Evolutionary conservation across 2,888 invertebrate genomes (phyloP), one percentile per base, ranked within the genome.

Genomic region (Helobdella robusta): DNA sequence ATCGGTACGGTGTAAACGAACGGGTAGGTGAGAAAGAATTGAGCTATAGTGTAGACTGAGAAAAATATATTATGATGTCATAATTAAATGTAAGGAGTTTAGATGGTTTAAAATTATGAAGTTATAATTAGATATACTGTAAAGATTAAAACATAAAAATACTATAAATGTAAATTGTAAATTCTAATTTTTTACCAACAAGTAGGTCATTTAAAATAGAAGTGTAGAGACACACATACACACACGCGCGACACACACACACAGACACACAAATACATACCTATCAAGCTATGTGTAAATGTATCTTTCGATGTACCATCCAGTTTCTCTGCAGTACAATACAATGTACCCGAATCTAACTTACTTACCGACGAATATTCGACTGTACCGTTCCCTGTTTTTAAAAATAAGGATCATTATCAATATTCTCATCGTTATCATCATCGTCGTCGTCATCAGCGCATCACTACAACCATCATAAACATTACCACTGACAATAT

Each of bases 381-480:
- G 35, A 65, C n/a, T 2, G 59, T 65, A 0, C 65, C 65, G n/a
- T 65, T 60, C n/a, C 65, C 65, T 52, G 52, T 28, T 15, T 54
- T 64, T 35, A 11, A 40, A 40, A 40, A 40, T 40, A 11, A n/a
- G 44, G 11, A 20, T 8, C 23, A 50, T 18, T 50, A 50, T 8
- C 23, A 50, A 20, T 20, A 50, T 50, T 20, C 6, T 50, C 20
- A 20, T 50, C 20, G 20, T 50, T 20, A 40, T 40, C 40, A 15
- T 40, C 40, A 40, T 40, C 40, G 40, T 40, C 40, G 11, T 40
- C 40, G 40, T 40, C 40, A 15, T 40, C 40, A 40, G 11, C 15
- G 40, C 40, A 40, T 18, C 11, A 40, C 11, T 11, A 15, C 15
- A 18, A 48, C 25, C 6, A 48, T 48, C 20, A 48, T 46, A 46